These are phyloP conservation scores for Otis tarda DNA, from an alignment of 2,113 vertebrate species.

Conservation along the genomic window DNA sequence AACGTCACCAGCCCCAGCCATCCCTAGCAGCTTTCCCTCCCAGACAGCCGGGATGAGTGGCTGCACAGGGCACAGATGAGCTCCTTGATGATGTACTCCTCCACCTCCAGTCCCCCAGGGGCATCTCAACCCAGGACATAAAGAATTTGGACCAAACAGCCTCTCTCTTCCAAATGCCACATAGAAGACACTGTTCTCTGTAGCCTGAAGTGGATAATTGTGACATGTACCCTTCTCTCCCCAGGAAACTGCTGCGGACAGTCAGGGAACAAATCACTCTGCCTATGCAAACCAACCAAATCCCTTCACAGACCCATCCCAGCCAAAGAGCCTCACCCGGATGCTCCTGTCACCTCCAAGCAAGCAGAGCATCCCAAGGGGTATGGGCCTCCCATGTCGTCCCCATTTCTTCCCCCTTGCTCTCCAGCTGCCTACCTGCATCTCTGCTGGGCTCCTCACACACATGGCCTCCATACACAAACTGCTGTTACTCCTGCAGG, in stretches of 20 bases:
- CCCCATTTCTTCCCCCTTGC: background rate
- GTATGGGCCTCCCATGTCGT: background rate
- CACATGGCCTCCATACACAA: background rate
- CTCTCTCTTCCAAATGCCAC: background rate
- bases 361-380: background rate
- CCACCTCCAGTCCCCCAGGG: background rate
- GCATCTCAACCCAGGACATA: background rate
- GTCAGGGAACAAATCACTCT: background rate
- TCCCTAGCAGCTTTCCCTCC: background rate
- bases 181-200: background rate
- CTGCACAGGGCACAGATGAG: background rate
- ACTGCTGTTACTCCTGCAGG: accelerated
- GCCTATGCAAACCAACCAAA: background rate
- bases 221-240: background rate
- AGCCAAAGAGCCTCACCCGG: background rate
- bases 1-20: background rate
- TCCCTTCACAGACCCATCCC: background rate
- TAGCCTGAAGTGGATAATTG: background rate
- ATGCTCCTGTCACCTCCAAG: background rate
- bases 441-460: background rate
- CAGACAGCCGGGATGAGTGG: background rate
- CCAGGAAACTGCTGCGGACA: background rate
- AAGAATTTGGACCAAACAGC: background rate
- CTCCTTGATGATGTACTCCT: background rate
- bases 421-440: background rate